Percentiles rank a stretch among this genome's conserved stretches.
Conservation (phyloP, 2,113 vertebrate genomes). For the Oncorhynchus gorbuscha region DNA sequence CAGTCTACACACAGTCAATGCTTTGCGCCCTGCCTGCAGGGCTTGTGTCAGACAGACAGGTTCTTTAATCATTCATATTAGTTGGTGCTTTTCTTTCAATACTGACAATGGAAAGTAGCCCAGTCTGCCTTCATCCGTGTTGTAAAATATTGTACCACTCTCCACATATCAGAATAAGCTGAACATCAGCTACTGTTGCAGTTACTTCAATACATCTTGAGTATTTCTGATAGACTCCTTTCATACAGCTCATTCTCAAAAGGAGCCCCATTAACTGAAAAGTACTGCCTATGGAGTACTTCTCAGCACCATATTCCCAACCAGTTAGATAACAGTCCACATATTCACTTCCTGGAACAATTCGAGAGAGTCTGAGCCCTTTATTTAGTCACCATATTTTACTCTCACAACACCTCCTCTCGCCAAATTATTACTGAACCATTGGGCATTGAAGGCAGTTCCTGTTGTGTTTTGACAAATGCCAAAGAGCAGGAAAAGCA, state of each 20-base stretch:
- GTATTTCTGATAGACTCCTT: no score
- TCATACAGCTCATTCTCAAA: no score
- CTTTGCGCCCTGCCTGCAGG: background rate
- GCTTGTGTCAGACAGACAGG: background rate
- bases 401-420: background rate
- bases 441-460: conserved; percentile 32
- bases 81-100: background rate
- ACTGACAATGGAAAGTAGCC: background rate
- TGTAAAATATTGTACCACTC: no score
- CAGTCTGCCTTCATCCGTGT: no score
- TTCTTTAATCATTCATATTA: background rate
- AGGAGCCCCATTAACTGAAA: no score
- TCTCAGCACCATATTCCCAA: no score
- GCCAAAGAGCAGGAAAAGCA: background rate
- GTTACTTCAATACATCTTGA: no score
- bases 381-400: background rate
- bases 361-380: background rate
- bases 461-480: no score
- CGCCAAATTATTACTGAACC: conserved; percentile 24
- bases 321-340: background rate
- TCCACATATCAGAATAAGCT: no score
- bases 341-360: background rate
- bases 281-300: no score
- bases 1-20: background rate
- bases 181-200: no score